Base-by-base conservation (phyloP, 2,888 invertebrate genomes). In the Papilio protenor region DNA sequence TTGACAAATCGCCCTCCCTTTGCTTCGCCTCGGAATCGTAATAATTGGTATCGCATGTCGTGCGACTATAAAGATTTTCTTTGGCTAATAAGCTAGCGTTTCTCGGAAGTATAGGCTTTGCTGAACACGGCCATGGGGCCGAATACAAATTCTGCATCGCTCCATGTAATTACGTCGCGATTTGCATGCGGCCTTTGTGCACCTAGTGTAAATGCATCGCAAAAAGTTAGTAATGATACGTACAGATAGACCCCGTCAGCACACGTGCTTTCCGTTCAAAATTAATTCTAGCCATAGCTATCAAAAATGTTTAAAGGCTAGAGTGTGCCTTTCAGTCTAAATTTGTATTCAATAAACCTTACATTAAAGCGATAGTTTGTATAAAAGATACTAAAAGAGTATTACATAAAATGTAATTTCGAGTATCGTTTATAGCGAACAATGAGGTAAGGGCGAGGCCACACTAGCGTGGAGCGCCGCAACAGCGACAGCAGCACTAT, bases 1-100 rank as follows among this genome's bases (percentile, higher is more conserved):
- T 93, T 94, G 94, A 94, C 94, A 94, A 94, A 94, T 92, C 84
- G 83, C 86, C 85, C 84, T 84, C 85, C 83, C 87, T 80, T 81
- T 82, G 81, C 84, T 84, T 79, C 79, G 75, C 23, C 78, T 70
- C 77, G 76, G 78, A 79, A 79, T 77, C 77, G 77, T 77, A 80
- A 81, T 81, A 81, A 80, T 81, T 81, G 83, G 80, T 79, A 81
- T 85, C 80, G 85, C 85, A 85, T 85, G 85, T 80, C 81, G 80
- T 81, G 79, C 81, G 70, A 77, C 85, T 81, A 85, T 85, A 83
- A 85, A 83, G 79, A 81, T 81, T 80, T 78, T 77, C 78, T 78
- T 79, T 79, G 66, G 82, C 82, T 83, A 84, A 84, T 84, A 84
- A 82, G 83, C 81, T 79, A 80, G 33, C 75, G 74, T 79, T 81